These are phyloP conservation scores for Coendou prehensilis DNA, from an alignment of 2,797 vertebrate genomes.

Conservation along the genomic window DNA sequence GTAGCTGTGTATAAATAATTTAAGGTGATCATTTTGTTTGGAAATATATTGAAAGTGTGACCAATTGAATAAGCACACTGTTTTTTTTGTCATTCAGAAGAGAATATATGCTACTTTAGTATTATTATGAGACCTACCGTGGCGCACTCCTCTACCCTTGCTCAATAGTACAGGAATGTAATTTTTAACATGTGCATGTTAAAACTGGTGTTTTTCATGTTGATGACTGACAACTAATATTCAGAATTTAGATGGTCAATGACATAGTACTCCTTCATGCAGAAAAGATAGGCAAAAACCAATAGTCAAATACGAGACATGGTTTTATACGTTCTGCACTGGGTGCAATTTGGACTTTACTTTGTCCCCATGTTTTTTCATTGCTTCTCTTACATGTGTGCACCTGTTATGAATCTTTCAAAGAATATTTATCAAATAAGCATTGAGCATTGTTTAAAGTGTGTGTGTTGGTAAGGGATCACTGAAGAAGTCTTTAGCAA, in stretches of 20 bases:
- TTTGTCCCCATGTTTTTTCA: not conserved
- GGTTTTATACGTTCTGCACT: not conserved
- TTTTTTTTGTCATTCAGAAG: slow-evolving; percentile 71
- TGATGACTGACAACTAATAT: slow-evolving; percentile 64
- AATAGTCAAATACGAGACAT: not conserved
- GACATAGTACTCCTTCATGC: not conserved
- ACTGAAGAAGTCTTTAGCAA: not conserved
- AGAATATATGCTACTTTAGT: slow-evolving; percentile 69
- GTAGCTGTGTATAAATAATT: slow-evolving; percentile 65
- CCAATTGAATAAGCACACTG: slow-evolving; percentile 78
- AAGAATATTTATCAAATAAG: not conserved
- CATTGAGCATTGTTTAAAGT: not conserved
- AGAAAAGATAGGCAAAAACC: not conserved
- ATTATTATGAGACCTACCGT: not conserved
- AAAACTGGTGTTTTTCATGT: slow-evolving; percentile 59
- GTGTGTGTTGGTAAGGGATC: not conserved
- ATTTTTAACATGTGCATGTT: slow-evolving; percentile 18
- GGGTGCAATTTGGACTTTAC: not conserved
- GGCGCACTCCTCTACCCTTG: not conserved
- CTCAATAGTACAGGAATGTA: not conserved
- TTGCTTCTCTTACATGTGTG: not conserved
- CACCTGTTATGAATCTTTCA: not conserved
- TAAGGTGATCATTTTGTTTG: slow-evolving; percentile 65
- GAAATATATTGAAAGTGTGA: slow-evolving; percentile 72
- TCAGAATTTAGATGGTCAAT: not conserved